Conservation (phyloP, 2,113 vertebrate genomes). For the Felis chaus region DNA sequence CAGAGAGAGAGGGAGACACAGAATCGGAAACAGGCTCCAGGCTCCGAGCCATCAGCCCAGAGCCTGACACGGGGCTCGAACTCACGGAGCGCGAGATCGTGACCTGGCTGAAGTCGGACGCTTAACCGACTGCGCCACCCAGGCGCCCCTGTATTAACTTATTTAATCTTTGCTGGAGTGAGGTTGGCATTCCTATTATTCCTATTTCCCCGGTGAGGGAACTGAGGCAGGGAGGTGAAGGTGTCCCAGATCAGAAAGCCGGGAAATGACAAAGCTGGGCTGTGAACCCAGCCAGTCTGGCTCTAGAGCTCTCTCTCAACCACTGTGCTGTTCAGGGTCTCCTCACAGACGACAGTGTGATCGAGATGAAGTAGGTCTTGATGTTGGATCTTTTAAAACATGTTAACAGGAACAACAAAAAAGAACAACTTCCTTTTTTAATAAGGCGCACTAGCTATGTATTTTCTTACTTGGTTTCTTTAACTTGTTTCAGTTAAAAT, state of each 20-base stretch:
- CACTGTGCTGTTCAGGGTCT: neutral
- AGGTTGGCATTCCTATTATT: neutral
- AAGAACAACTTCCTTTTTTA: constrained; percentile 2
- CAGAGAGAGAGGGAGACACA: no score
- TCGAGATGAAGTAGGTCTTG: neutral
- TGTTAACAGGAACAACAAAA: neutral
- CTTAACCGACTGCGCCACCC: no score
- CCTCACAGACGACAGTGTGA: neutral
- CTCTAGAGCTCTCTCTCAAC: neutral
- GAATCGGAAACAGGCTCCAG: no score
- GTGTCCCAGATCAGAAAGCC: neutral
- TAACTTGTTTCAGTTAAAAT: constrained; percentile 12
- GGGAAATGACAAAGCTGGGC: neutral
- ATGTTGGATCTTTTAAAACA: neutral
- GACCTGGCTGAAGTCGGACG: no score
- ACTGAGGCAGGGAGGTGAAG: neutral
- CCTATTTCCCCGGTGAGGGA: neutral
- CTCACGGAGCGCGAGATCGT: no score
- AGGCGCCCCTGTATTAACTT: neutral
- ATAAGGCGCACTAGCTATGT: neutral
- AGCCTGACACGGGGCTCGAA: no score
- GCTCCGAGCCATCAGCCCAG: no score
- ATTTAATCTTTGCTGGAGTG: neutral
- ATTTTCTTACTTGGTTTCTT: constrained; percentile 15
- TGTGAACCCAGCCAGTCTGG: neutral